Evolutionary conservation across 1,140 invertebrate species (phyloP).

Genomic region (Cydia fagiglandana): DNA sequence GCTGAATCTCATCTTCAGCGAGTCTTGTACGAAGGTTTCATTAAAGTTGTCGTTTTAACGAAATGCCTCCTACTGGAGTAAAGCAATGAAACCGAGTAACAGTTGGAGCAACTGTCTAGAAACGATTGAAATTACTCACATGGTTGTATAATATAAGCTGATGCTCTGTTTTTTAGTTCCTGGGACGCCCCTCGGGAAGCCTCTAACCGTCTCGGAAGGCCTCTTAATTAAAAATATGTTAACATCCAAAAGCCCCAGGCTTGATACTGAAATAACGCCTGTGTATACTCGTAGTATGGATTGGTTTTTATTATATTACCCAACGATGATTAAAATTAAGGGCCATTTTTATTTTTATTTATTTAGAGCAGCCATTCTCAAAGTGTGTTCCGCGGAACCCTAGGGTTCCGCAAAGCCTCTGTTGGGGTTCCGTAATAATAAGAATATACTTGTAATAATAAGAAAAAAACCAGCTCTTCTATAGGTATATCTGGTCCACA

Average conservation of each 20-base stretch:
- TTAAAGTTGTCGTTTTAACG: conserved; percentile 17
- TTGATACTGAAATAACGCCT: background rate
- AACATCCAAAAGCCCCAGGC: background rate
- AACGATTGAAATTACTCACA: no score
- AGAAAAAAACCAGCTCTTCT: no score
- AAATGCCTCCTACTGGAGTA: background rate
- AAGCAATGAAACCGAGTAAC: background rate
- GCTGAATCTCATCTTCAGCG: background rate
- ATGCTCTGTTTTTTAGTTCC: background rate
- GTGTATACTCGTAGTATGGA: no score
- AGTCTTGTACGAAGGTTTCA: background rate
- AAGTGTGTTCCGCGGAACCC: no score
- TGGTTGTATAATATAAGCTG: background rate
- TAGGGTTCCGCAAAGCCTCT: no score
- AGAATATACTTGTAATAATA: no score
- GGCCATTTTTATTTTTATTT: no score
- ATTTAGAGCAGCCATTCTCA: no score
- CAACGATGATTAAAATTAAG: no score
- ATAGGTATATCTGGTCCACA: no score
- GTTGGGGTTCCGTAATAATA: no score
- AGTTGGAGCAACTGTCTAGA: background rate
- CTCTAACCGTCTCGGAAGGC: background rate
- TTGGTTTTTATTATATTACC: no score
- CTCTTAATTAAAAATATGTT: conserved; percentile 30
- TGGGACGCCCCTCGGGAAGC: background rate